Evolutionary conservation across 2,888 invertebrate species (phyloP), one percentile per base, ranked within the genome.

Genomic region (Tortricodes alternella): DNA sequence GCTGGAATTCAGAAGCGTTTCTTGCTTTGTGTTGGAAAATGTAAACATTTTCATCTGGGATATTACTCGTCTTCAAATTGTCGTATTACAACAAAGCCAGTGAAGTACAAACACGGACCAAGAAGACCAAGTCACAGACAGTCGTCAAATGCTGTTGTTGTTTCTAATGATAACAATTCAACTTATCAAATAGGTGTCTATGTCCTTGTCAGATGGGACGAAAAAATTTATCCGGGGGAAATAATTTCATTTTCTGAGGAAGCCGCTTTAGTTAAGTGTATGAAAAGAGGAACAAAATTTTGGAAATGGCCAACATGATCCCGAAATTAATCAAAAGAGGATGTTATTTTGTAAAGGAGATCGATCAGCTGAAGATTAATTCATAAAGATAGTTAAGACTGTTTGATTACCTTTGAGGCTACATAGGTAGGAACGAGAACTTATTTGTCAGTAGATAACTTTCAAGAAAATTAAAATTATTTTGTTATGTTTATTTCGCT

Each of bases 231-330:
- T 48, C 63, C 65, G 15, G 65, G 62, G 27, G 48, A 62, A 53
- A 43, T 67, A 35, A 41, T 63, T 19, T 60, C 62, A 51, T 27
- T 61, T 41, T 60, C 21, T 59, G 58, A 62, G 38, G 62, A 62
- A 46, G 65, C 59, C 37, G 38, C 48, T 16, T 58, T 61, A 32
- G 64, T 67, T 9, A 53, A 59, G 37, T 62, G n/a, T n/a, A n/a
- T n/a, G n/a, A n/a, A n/a, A n/a, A n/a, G n/a, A n/a, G n/a, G n/a
- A n/a, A n/a, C n/a, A n/a, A n/a, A n/a, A n/a, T n/a, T n/a, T n/a
- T n/a, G n/a, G n/a, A n/a, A n/a, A n/a, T n/a, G n/a, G n/a, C n/a
- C n/a, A n/a, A n/a, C n/a, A n/a, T n/a, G n/a, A n/a, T n/a, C n/a
- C n/a, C n/a, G n/a, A n/a, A n/a, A n/a, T n/a, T n/a, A n/a, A n/a